Evolutionary conservation across 2,113 vertebrate genomes (phyloP).

Genomic region (Drymodes brunneopygia): DNA sequence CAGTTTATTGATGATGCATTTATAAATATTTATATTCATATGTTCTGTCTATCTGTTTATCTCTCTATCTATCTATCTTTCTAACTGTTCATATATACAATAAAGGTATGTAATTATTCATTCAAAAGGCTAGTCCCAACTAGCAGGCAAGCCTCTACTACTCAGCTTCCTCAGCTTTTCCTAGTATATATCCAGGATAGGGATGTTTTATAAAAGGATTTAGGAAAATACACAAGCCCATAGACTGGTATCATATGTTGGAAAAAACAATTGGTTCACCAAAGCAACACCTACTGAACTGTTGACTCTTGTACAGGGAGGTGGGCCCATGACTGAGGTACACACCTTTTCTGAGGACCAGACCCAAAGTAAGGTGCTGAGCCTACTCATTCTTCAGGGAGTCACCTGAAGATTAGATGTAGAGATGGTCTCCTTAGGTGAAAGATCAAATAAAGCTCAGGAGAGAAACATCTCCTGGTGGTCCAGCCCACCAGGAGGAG

Average conservation of each 20-base stretch:
- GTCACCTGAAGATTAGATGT: background rate
- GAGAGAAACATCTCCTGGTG: too few relatives aligned
- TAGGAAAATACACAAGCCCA: background rate
- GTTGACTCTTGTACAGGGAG: background rate
- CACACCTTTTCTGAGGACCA: background rate
- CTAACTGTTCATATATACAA: background rate
- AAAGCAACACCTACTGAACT: background rate
- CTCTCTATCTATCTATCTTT: background rate
- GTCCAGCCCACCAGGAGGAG: too few relatives aligned
- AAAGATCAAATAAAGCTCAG: too few relatives aligned
- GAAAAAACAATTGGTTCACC: background rate
- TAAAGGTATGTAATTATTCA: background rate
- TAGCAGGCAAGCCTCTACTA: background rate
- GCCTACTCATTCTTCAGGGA: background rate
- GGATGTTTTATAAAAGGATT: background rate
- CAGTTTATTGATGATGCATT: background rate
- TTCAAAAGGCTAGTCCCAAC: background rate
- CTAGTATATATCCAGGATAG: background rate
- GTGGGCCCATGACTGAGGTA: background rate
- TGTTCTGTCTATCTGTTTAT: background rate
- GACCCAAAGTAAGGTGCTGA: background rate
- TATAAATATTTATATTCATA: background rate
- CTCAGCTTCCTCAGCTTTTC: background rate
- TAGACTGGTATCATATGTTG: background rate
- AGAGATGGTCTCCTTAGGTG: too few relatives aligned